These are phyloP conservation scores for Mormyrus proboscirostris DNA, from an alignment of 2,797 vertebrate genomes.

Conservation along the genomic window DNA sequence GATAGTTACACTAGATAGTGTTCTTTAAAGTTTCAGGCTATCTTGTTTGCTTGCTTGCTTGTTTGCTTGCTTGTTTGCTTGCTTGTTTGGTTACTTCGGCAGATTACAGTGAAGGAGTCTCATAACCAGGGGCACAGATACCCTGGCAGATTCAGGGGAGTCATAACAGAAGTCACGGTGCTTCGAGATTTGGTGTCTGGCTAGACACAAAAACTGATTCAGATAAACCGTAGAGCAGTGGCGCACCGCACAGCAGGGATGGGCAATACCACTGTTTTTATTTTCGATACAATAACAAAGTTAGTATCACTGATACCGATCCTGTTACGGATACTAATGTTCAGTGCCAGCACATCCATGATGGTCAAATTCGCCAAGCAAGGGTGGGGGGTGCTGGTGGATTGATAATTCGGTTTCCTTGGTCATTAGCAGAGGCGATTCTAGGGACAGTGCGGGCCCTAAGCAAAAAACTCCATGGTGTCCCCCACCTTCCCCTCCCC, in stretches of 20 bases:
- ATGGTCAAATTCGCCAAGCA: background rate
- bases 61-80: background rate
- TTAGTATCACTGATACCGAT: background rate
- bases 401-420: background rate
- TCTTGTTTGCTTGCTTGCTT: background rate
- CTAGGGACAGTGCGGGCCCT: background rate
- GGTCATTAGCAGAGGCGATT: background rate
- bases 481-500: too few species aligned
- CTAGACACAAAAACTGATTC: background rate
- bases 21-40: background rate
- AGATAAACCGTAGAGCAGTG: background rate
- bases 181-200: background rate
- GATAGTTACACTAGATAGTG: background rate
- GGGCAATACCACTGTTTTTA: background rate
- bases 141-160: background rate
- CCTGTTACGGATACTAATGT: background rate
- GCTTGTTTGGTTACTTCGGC: background rate
- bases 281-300: background rate
- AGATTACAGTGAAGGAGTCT: background rate
- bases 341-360: background rate
- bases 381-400: background rate
- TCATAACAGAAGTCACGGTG: background rate
- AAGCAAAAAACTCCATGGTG: background rate
- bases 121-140: background rate
- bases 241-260: background rate